Percentiles rank a stretch among this genome's conserved stretches.
Conservation (phyloP, 2,888 invertebrate genomes). For the Rhagium mordax region DNA sequence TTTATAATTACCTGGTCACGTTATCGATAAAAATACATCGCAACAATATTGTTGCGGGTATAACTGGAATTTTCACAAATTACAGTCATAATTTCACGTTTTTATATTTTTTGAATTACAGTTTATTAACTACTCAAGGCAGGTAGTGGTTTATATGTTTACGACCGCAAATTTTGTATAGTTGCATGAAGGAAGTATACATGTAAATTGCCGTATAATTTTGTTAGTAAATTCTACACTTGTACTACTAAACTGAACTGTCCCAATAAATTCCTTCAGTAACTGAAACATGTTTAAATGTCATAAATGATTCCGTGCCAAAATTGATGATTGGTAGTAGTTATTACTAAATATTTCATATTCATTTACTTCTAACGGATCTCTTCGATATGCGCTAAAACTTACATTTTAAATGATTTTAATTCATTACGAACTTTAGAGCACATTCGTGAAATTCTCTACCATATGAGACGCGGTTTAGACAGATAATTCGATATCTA, state of each 20-base stretch:
- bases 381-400: too few relatives aligned
- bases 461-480: too few relatives aligned
- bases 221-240: constrained; percentile 15
- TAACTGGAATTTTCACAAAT: constrained; percentile 14
- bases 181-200: constrained; percentile 25
- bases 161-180: constrained; percentile 27
- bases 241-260: background rate
- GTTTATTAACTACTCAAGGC: constrained; percentile 18
- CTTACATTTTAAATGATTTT: too few relatives aligned
- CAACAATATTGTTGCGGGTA: background rate
- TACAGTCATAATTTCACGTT: constrained; percentile 26
- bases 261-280: background rate
- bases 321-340: too few relatives aligned
- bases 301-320: too few relatives aligned
- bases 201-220: constrained; percentile 29
- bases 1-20: background rate
- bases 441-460: too few relatives aligned
- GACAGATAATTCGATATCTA: too few relatives aligned
- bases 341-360: too few relatives aligned
- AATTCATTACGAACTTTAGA: too few relatives aligned
- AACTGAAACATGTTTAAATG: too few relatives aligned
- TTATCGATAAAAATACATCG: background rate
- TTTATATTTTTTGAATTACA: constrained; percentile 27
- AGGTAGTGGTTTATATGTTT: constrained; percentile 28
- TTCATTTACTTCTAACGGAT: too few relatives aligned